Evolutionary conservation across 2,113 vertebrate genomes (phyloP).

Genomic region (Periophthalmus modestus): DNA sequence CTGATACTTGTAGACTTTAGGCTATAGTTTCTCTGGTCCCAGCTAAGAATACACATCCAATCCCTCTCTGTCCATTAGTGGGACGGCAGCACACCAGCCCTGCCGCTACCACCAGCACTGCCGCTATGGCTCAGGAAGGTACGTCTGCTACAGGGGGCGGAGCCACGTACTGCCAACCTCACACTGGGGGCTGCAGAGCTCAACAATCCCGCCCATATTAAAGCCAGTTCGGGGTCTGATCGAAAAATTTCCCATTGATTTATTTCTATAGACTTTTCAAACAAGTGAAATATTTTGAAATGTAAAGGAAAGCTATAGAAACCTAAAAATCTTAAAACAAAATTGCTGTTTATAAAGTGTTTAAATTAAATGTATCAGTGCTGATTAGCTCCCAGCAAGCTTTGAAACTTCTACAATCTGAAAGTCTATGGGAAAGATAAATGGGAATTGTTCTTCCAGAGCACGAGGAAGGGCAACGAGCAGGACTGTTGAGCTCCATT

Average conservation of each 20-base stretch:
- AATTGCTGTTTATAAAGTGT: too few species aligned
- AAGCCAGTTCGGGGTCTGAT: not conserved
- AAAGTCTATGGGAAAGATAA: not conserved
- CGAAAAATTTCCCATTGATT: not conserved
- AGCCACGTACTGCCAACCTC: constrained; percentile 43
- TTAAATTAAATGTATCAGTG: too few species aligned
- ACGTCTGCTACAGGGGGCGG: constrained; percentile 73
- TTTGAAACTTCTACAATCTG: not conserved
- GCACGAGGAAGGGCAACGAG: not conserved
- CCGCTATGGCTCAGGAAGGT: constrained; percentile 93
- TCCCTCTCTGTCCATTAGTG: constrained; percentile 90
- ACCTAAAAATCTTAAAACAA: too few species aligned
- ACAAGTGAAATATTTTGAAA: too few species aligned
- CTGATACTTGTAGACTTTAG: not conserved
- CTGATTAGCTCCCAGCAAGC: not conserved
- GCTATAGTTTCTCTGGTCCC: constrained; percentile 31
- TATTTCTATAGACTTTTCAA: not conserved
- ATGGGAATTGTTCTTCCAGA: not conserved
- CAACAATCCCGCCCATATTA: not conserved
- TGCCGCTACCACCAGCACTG: constrained; percentile 92
- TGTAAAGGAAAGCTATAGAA: too few species aligned
- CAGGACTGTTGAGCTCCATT: constrained; percentile 32
- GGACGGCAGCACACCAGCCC: constrained; percentile 95
- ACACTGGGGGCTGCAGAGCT: constrained; percentile 47
- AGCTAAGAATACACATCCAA: constrained; percentile 78